Percentiles rank a stretch among this genome's conserved stretches.
phyloP scores from a whole-genome alignment of 2,888 invertebrate species.

The Dastarcus helophoroides region DNA sequence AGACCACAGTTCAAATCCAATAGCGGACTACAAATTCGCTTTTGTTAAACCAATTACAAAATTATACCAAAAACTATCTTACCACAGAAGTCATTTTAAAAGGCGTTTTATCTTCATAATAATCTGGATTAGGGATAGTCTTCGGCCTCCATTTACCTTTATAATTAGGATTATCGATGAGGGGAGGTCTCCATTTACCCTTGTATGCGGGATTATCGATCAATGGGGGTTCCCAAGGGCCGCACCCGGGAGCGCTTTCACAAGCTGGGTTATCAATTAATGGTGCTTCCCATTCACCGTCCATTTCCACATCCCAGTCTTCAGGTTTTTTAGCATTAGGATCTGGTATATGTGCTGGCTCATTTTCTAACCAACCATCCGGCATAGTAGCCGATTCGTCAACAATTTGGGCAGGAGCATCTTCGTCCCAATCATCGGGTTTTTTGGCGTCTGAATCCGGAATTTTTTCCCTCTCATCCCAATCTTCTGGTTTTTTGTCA shows the following conservation, averaged over 20 bases:
- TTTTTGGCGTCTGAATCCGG: slow-evolving; percentile 52
- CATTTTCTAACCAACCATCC: slow-evolving; percentile 86
- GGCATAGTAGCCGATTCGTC: slow-evolving; percentile 79
- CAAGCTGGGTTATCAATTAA: slow-evolving; percentile 84
- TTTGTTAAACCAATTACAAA: slow-evolving; percentile 4
- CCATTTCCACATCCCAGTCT: slow-evolving; percentile 98
- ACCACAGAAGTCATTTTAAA: slow-evolving; percentile 85
- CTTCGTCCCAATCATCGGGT: slow-evolving; percentile 96
- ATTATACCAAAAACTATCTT: slow-evolving; percentile 37
- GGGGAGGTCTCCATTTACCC: slow-evolving; percentile 85
- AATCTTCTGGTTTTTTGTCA: slow-evolving; percentile 77
- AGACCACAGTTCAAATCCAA: slow-evolving; percentile 97
- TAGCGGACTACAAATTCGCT: slow-evolving; percentile 55
- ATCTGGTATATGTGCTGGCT: slow-evolving; percentile 77
- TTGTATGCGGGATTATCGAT: slow-evolving; percentile 85
- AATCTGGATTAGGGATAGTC: slow-evolving; percentile 83
- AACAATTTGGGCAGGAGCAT: slow-evolving; percentile 78
- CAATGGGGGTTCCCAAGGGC: slow-evolving; percentile 74
- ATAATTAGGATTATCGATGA: slow-evolving; percentile 87
- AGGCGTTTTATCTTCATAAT: slow-evolving; percentile 83
- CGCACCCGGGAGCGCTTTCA: slow-evolving; percentile 66
- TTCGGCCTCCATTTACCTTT: slow-evolving; percentile 90
- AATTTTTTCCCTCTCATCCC: slow-evolving; percentile 73
- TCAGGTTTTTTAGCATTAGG: slow-evolving; percentile 75
- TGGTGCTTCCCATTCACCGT: slow-evolving; percentile 97